Percentiles rank a stretch among this genome's conserved stretches.
Conservation (phyloP, 2,888 invertebrate species). For the Acleris holmiana region DNA sequence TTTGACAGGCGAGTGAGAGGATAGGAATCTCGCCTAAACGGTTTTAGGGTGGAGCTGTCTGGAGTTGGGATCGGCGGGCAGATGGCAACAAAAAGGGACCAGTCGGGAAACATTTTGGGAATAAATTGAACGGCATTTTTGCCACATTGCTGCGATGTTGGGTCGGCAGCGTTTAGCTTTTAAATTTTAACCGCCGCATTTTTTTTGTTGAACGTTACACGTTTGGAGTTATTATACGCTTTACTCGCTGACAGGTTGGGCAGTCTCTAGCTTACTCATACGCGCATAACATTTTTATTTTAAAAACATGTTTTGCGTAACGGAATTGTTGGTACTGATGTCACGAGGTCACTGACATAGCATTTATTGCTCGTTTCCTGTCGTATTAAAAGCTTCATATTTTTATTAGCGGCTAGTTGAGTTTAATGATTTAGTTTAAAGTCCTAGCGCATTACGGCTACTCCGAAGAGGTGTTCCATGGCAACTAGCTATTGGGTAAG, state of each 20-base stretch:
- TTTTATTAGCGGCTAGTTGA: conserved; percentile 42
- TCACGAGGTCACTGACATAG: conserved; percentile 74
- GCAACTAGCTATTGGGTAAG: no score
- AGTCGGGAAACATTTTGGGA: conserved; percentile 76
- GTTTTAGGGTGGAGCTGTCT: conserved; percentile 84
- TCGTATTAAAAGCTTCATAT: conserved; percentile 65
- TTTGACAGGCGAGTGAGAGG: conserved; percentile 72
- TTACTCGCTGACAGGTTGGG: conserved; percentile 27
- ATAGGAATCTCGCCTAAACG: conserved; percentile 74
- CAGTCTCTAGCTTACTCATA: conserved; percentile 31
- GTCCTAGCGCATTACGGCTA: neutral
- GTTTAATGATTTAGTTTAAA: conserved; percentile 29
- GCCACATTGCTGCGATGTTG: conserved; percentile 66
- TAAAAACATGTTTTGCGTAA: conserved; percentile 56
- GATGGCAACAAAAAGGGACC: conserved; percentile 82
- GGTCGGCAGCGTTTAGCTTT: conserved; percentile 54
- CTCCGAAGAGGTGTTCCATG: no score
- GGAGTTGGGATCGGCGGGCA: conserved; percentile 76
- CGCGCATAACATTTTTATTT: conserved; percentile 31
- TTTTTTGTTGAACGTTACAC: conserved; percentile 21
- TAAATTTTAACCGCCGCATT: conserved; percentile 43
- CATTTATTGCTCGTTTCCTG: conserved; percentile 77
- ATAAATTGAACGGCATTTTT: conserved; percentile 83
- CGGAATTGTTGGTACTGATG: conserved; percentile 68
- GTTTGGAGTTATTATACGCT: conserved; percentile 13